These are phyloP conservation scores for Dromiciops gliroides DNA, from an alignment of 2,113 vertebrate genomes.

Conservation along the genomic window DNA sequence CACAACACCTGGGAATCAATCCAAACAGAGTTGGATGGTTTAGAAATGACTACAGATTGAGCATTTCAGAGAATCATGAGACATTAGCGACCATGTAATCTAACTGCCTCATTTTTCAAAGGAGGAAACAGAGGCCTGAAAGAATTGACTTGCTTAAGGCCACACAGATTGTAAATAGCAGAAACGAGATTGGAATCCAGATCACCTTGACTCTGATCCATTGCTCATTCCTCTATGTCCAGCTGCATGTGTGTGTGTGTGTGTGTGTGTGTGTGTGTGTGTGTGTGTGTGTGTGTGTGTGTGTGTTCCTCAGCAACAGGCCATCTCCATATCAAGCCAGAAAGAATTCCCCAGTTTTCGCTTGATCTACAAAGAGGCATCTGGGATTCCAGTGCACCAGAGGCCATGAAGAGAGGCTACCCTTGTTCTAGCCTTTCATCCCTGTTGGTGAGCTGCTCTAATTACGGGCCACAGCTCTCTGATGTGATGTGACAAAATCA, in stretches of 20 bases:
- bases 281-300: neutral
- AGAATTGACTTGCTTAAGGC: neutral
- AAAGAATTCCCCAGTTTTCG: neutral
- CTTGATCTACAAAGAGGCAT: neutral
- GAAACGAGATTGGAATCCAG: neutral
- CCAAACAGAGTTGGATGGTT: neutral
- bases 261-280: neutral
- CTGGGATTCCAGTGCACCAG: neutral
- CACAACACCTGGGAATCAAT: neutral
- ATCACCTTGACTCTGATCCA: neutral
- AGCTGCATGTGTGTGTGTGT: neutral
- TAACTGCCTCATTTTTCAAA: neutral
- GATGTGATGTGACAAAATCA: neutral
- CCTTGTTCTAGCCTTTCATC: neutral
- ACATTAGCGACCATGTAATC: neutral
- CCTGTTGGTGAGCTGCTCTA: neutral
- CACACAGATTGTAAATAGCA: neutral
- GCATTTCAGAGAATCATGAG: neutral
- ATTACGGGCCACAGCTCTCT: neutral
- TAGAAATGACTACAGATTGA: neutral
- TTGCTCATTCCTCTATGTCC: neutral
- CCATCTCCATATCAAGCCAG: slow-evolving; percentile 13
- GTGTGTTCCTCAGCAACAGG: neutral
- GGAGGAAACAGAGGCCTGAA: neutral
- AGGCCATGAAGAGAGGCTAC: slow-evolving; percentile 1